These are phyloP conservation scores for Tiliqua scincoides DNA, from an alignment of 2,113 vertebrate genomes.

Conservation along the genomic window DNA sequence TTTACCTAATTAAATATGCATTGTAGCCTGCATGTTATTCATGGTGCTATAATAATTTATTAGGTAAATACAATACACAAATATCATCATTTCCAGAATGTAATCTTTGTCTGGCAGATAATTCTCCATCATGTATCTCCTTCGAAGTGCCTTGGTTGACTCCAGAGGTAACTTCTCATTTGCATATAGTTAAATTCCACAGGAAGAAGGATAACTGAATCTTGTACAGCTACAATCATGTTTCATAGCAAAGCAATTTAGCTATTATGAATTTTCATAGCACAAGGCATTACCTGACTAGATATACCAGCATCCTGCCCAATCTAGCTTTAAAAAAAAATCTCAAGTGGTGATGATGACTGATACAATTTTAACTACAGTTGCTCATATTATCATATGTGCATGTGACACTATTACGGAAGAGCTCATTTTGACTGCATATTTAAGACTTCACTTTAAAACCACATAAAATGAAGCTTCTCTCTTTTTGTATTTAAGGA, in stretches of 20 bases:
- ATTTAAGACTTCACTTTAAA: slow-evolving; percentile 2
- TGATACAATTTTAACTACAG: slow-evolving; percentile 18
- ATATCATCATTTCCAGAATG: slow-evolving; percentile 7
- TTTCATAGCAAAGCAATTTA: slow-evolving; percentile 50
- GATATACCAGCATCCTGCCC: slow-evolving; percentile 45
- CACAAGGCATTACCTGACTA: slow-evolving; percentile 54
- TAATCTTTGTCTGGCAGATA: not conserved
- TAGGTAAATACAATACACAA: slow-evolving; percentile 21
- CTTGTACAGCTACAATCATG: slow-evolving; percentile 1
- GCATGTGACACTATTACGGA: slow-evolving; percentile 6
- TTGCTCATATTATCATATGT: not conserved
- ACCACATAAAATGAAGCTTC: not conserved
- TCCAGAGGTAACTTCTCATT: slow-evolving; percentile 4
- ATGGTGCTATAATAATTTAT: slow-evolving; percentile 10
- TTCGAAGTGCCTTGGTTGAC: slow-evolving; percentile 16
- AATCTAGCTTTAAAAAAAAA: slow-evolving; percentile 33
- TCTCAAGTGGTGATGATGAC: not conserved
- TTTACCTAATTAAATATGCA: slow-evolving; percentile 26
- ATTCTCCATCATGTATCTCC: slow-evolving; percentile 2
- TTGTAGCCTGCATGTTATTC: slow-evolving; percentile 7
- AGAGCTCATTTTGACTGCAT: not conserved
- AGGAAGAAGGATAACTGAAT: slow-evolving; percentile 2
- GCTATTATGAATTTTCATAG: slow-evolving; percentile 54
- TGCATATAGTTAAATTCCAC: not conserved
- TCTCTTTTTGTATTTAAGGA: not conserved